Base-by-base conservation (phyloP, 2,797 vertebrate species). In the Fistularia tabacaria region DNA sequence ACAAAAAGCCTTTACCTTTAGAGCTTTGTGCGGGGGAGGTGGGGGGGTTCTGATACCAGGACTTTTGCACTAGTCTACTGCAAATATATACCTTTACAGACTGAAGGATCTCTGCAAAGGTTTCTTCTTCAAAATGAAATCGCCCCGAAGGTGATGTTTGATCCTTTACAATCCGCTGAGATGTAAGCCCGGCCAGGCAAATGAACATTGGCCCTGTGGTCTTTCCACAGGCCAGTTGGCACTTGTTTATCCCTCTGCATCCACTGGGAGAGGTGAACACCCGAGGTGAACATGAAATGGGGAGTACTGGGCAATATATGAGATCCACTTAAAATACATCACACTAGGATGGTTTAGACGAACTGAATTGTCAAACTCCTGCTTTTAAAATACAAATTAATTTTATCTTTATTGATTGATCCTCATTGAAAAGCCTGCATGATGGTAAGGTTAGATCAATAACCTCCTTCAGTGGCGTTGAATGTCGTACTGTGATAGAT, bases 161-260 rank as follows among this genome's bases (percentile, higher is more conserved):
- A 80, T 85, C 73, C 71, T 82, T 70, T 62, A 64, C 76, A 80
- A 79, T 79, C 73, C 74, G 71, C 59, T 50, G 53, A 60, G 71
- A 76, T 14, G 40, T 9, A n/a, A 69, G 48, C 54, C 59, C 63
- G 38, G 62, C 10, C 60, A 1, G 46, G 51, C 51, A 79, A 78
- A 81, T 56, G 55, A 64, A 61, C 51, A 54, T 38, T 38, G 3
- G 51, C 59, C 57, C 58, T 64, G 6, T 13, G 50, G 62, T 48
- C 41, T 46, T 8, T 64, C 60, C 36, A 14, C 59, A 14, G 58
- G 46, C 55, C 66, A 44, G 54, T 51, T 43, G 60, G 64, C 71
- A 74, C 74, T 77, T 77, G 80, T 61, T 73, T 56, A 56, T 78
- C 68, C 73, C 67, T 80, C 80, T 69, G 1, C 67, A 48, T 69